Base-by-base conservation (phyloP, 92 coral and sea anemone genomes). In the Virgularia gustaviana region DNA sequence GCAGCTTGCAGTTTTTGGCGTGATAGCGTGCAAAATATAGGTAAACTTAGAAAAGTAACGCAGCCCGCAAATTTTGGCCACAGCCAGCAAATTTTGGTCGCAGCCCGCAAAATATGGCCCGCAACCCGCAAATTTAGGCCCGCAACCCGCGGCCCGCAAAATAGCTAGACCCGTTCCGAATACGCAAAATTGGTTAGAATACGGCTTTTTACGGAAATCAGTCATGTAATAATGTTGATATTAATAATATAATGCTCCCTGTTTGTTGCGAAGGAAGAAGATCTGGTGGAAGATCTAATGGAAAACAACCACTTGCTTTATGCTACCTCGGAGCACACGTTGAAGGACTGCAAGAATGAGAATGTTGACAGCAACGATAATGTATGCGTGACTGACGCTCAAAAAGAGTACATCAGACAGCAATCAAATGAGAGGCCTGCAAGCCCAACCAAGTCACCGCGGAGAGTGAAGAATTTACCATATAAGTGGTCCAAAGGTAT, bases 271-370 rank as follows among this genome's bases (percentile, higher is more conserved):
- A 49, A 87, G 96, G 88, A 80, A 22, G 97, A 83, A 72, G 85
- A 36, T 58, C 77, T 44, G 81, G 42, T 88, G n/a, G 81, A 89
- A 45, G 85, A 62, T 16, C 77, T 94, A 41, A 70, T 94, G 58
- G 99, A 94, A 53, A 89, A 89, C 29, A 89, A 91, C 11, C 91
- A 94, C 71, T 82, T 94, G 58, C 85, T 87, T 83, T 94, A 86
- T 85, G 73, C 87, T 36, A 87, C 94, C 6, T 77, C 86, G 2
- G 94, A 89, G n/a, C 78, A 78, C n/a, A 59, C 83, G 25, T 79
- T 94, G 22, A 94, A 87, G 37, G 99, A 89, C 74, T 94, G 99
- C 42, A 86, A 85, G 1, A 83, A 85, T 20, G 64, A 82, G 11
- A 80, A 52, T 24, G 80, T 78, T 38, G 87, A 88, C 35, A 57